These are phyloP conservation scores for Rissa tridactyla DNA, from an alignment of 2,113 vertebrate species.

Conservation along the genomic window DNA sequence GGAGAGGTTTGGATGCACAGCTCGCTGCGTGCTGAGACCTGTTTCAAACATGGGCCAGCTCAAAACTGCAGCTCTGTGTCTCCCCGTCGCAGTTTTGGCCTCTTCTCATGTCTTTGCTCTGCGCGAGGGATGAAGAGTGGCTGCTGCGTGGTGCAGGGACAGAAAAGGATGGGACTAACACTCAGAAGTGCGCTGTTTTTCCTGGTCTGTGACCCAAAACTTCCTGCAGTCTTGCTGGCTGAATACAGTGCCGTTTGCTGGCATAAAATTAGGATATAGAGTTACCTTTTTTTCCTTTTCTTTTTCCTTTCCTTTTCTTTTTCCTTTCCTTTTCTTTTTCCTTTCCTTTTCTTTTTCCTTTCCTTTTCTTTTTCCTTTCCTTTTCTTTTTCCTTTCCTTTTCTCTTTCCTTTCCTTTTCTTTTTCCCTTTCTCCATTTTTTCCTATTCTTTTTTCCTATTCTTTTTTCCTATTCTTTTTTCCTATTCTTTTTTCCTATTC, in stretches of 20 bases:
- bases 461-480: not conserved
- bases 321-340: not conserved
- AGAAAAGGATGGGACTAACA: not conserved
- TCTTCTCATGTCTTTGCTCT: not conserved
- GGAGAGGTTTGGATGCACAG: not conserved
- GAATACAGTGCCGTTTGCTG: not conserved
- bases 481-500: rapidly evolving
- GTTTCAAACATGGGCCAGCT: not conserved
- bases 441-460: not conserved
- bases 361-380: too few species aligned
- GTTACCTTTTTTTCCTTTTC: not conserved
- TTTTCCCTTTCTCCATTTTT: too few species aligned
- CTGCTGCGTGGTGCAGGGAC: not conserved
- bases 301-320: not conserved
- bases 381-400: not conserved
- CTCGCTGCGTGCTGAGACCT: not conserved
- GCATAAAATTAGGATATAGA: not conserved
- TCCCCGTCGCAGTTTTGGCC: rapidly evolving
- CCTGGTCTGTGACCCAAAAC: not conserved
- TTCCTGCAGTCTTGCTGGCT: not conserved
- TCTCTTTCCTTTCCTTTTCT: rapidly evolving
- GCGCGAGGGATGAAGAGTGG: not conserved
- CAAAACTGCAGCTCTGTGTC: not conserved
- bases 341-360: too few species aligned
- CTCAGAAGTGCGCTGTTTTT: rapidly evolving